Evolutionary conservation across 35 echinoderm and acorn worm genomes (phyloP), one percentile per base, ranked within the genome.

Genomic region (Ophiothrix spiculata): DNA sequence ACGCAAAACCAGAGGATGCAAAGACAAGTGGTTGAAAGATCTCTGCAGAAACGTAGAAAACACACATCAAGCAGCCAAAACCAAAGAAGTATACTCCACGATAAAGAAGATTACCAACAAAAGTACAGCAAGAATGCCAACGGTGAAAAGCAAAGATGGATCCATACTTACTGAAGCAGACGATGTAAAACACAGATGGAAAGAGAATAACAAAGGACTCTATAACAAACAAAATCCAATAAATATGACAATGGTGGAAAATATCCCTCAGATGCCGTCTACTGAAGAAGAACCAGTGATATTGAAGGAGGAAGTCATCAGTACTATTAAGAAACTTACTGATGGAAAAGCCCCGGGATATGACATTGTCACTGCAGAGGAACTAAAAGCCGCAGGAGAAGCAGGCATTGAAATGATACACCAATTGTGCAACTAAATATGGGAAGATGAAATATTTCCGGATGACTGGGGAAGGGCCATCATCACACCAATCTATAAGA

Each of bases 321-420:
- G 33, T 80, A 35, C 78, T 13, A 80, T 80, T 6, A 80, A 69
- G 46, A 83, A 64, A 39, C 33, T 83, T 4, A 23, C 40, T 34
- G 81, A 83, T 63, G 46, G 81, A 33, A 69, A 83, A 33, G 56
- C 81, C 8, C 81, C 81, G 15, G 81, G 56, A 29, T 83, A 83
- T 83, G 81, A 83, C 81, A 83, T 17, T 83, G 81, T 83, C 35
- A 12, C 81, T 54, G 81, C 81, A 63, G 81, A 63, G 39, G 81
- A 83, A 64, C 56, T 83, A 64, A 54, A 64, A 60, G 39, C 81
- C 25, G n/a, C 81, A 12, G 81, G 81, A 63, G 81, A 83, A 14
- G 42, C 39, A 83, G 74, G 78, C 15, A 14, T 14, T 25, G 78
- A 76, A 76, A 8, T 76, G 74, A 76, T 76, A 35, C 74, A 76